Conservation (phyloP, 2,888 invertebrate species). For the Conops quadrifasciatus region DNA sequence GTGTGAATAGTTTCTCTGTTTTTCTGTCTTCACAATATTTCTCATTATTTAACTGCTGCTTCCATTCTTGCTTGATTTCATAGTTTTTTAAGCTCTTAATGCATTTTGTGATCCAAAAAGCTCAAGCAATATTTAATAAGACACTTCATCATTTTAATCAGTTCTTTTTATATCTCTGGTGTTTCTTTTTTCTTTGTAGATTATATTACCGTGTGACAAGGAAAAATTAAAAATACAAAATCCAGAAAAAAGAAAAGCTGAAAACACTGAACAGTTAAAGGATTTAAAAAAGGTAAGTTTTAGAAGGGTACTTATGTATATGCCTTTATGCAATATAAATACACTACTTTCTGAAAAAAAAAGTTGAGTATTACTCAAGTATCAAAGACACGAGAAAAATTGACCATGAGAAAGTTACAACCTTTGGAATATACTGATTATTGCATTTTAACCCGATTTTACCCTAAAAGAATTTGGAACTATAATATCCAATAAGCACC, state of each 20-base stretch:
- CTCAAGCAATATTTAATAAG: neutral
- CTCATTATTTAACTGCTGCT: too few species aligned
- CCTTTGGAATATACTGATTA: too few species aligned
- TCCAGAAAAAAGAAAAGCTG: slow-evolving; percentile 84
- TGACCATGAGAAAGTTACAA: too few species aligned
- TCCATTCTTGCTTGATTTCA: too few species aligned
- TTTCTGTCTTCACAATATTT: neutral
- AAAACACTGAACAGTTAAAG: slow-evolving; percentile 82
- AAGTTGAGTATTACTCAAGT: too few species aligned
- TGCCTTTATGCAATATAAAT: too few species aligned
- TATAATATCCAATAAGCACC: too few species aligned
- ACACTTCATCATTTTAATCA: neutral
- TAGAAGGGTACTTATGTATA: neutral
- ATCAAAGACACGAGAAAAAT: too few species aligned
- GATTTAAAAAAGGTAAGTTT: slow-evolving; percentile 84
- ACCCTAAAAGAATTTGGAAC: too few species aligned
- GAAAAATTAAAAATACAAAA: slow-evolving; percentile 74
- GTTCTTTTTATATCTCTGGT: slow-evolving; percentile 34
- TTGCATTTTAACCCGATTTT: too few species aligned
- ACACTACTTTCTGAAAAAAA: too few species aligned
- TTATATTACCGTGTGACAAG: slow-evolving; percentile 67
- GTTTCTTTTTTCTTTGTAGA: slow-evolving; percentile 62
- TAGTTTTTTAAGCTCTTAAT: neutral
- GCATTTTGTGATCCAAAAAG: neutral
- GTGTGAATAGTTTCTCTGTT: neutral